Base-by-base conservation (phyloP, 2,888 invertebrate species). In the Archips crataeganus region DNA sequence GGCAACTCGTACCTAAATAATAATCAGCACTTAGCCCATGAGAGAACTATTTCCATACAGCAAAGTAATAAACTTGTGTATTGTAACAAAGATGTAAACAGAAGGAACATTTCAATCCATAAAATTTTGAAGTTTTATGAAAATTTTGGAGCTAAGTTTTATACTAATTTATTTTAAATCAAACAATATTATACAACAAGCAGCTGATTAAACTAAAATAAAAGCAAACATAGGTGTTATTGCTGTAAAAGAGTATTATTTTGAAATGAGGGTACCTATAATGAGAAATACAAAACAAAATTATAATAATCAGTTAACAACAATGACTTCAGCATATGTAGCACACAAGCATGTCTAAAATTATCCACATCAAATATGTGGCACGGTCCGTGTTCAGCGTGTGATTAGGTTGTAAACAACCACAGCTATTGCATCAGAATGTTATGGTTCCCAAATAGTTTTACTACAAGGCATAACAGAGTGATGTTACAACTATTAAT, bases 261-360 rank as follows among this genome's bases (percentile, higher is more conserved):
- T 9, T 68, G 10, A n/a, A 10, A 42, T 68, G 34, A 60, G 68
- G 57, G 57, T 57, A n/a, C n/a, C n/a, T n/a, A 57, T 57, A 23
- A 8, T n/a, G 11, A 57, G 32, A 57, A 60, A 36, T 11, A 34
- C 11, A 60, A 60, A 36, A 60, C 36, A 36, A 23, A 60, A 60
- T n/a, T 6, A 15, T 5, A 13, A 60, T 36, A 32, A 10, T 32
- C 11, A 5, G 57, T n/a, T 4, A 32, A n/a, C 47, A 63, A 63
- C 13, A 63, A 47, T 47, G 13, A 32, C 47, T 8, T 63, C 63
- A 63, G 13, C 11, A 42, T 11, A 47, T 1, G 8, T 32, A 6
- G 15, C 45, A 45, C 32, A 8, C 45, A 63, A 47, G 47, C 63
- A 47, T 32, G 45, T 63, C 63, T 47, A 63, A 63, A 47, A 47